Evolutionary conservation across 2,888 invertebrate species (phyloP), one percentile per base, ranked within the genome.

Genomic region (Cheilosia pagana): DNA sequence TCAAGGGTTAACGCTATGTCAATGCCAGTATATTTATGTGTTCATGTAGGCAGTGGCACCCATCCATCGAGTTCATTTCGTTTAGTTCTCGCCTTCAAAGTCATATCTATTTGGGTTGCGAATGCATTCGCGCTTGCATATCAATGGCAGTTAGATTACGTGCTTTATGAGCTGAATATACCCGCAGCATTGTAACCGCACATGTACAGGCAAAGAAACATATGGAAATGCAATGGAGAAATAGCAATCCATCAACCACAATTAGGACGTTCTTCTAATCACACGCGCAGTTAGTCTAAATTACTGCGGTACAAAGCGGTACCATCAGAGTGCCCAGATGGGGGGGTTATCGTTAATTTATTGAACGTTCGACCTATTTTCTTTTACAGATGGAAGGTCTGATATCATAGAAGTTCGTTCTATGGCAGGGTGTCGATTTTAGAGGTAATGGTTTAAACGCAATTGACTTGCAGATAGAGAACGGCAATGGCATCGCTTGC

Each of bases 1-100:
- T 85, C 85, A 85, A 85, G 59, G 85, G 85, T 85, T 85, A 85
- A 85, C 81, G 28, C 85, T 81, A 35, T 85, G 79, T 85, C 85
- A 85, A 75, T 81, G 85, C 79, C 81, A 85, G 81, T 75, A 62
- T 72, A 62, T 72, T 83, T 83, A 74, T 74, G 67, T 55, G 57
- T 60, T 74, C 74, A 72, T n/a, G n/a, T 35, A 59, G 21, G 39
- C 16, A 14, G 25, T 19, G 4, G 35, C 31, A 19, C 41, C 60
- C 63, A 63, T 35, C 60, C 63, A 43, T 28, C 28, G 79, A 59
- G 79, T 85, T 85, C 65, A 71, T 50, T 79, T 75, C 48, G 70
- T 70, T 65, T 59, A 79, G 70, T 52, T 16, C 19, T 23, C 14
- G 70, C 41, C 45, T 48, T 55, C 63, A 52, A 72, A 83, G 57